Base-by-base conservation (phyloP, 2,888 invertebrate species). In the Plemyria rubiginata region DNA sequence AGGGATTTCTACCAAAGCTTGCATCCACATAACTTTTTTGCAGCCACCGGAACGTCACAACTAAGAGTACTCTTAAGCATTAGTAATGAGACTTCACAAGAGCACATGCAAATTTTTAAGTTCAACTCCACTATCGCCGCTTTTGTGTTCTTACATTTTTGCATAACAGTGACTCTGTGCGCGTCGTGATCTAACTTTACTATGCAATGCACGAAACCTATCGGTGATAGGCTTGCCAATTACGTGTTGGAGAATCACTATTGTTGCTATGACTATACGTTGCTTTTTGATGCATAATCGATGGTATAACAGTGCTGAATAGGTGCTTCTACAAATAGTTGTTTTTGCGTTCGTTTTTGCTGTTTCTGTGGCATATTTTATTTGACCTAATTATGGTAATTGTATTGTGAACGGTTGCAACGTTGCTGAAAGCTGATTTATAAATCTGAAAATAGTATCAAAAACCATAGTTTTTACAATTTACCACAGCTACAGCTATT, bases 171-270 rank as follows among this genome's bases (percentile, higher is more conserved):
- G 51, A n/a, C 60, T 82, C 82, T 82, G 88, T 90, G 90, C 90
- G 77, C 82, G 77, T 83, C 74, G 85, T 87, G 85, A 85, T 78
- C 86, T 87, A 86, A 58, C 68, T 71, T 72, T 70, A 65, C 76
- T 79, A 81, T 76, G 82, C 82, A 75, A 78, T 82, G 87, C 85
- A 85, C 81, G 81, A 56, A 11, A 58, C 40, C 12, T 54, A 54
- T 65, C 61, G 63, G 71, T 72, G 75, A 70, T 62, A 70, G 71
- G 70, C 73, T 58, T 54, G 52, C 66, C 58, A 49, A 67, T 65
- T 63, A 66, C 60, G 60, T 67, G 55, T 61, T 60, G 29, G 15
- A 60, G 6, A 54, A 46, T 57, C 53, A 61, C 46, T 52, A 22
- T 53, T 57, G 41, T 54, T 65, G 40, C 41, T 40, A 60, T 60